Evolutionary conservation across 2,888 invertebrate genomes (phyloP), one percentile per base, ranked within the genome.

Genomic region (Kuschelorhynchus macadamiae): DNA sequence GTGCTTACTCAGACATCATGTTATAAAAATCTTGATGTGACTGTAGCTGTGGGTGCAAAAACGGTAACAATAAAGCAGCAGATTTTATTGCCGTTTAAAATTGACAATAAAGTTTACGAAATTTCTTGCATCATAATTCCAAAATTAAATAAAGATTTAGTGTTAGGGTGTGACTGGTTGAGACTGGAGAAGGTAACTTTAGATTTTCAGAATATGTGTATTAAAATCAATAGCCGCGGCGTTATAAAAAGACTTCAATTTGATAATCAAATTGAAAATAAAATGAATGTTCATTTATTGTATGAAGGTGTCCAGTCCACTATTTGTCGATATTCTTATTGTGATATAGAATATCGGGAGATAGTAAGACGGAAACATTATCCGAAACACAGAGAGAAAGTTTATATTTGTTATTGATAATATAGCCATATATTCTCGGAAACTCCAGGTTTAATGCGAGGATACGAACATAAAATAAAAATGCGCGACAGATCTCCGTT

Each of bases 51-150:
- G 12, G 39, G 50, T 18, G 36, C 36, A 4, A 60, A 66, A 33
- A 20, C 52, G 4, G 30, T 33, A 32, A 9, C 41, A 14, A 25
- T 67, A 7, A 49, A 42, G 2, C 14, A 49, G 9, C 64, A 69
- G 12, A 63, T 69, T 18, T 64, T 32, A 39, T 33, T 60, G 14
- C 33, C 42, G 16, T 33, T 69, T n/a, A 21, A 32, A 32, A 55
- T 57, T 14, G 20, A n/a, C 5, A 14, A 60, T 9, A 11, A 46
- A 3, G 25, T 16, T 30, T 64, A 64, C 12, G 64, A 69, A 11
- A 12, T 56, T 17, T 32, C 49, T 2, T 69, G 53, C 44, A 14
- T 65, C 9, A 50, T 69, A 8, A 50, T 69, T 9, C 69, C 69
- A 9, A 39, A 55, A 20, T 11, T 55, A 7, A 39, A 39, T 41